These are phyloP conservation scores for Rhagium mordax DNA, from an alignment of 2,888 invertebrate genomes.

Conservation along the genomic window DNA sequence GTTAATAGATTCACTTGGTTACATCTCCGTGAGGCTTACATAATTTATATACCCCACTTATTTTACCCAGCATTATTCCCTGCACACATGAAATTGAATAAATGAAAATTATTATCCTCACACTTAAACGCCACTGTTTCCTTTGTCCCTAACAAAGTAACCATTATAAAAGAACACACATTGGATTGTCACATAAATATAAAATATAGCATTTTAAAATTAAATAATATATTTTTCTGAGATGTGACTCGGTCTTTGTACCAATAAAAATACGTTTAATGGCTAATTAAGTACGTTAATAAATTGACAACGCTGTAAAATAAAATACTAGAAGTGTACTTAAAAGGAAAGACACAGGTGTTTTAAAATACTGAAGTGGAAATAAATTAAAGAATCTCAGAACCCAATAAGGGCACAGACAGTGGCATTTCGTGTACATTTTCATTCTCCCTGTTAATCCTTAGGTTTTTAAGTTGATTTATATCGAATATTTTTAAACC, in stretches of 20 bases:
- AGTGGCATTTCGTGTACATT: background rate
- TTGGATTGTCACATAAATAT: constrained; percentile 10
- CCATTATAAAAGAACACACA: background rate
- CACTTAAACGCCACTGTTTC: background rate
- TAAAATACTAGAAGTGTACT: background rate
- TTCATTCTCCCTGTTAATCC: constrained; percentile 5
- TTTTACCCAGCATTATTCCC: background rate
- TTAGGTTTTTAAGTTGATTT: background rate
- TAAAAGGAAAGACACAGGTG: constrained; percentile 43
- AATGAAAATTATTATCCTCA: background rate
- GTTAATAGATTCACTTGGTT: no score
- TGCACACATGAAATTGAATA: background rate
- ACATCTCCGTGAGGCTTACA: no score
- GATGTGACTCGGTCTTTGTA: background rate
- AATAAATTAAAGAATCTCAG: constrained; percentile 50
- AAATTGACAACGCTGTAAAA: constrained; percentile 14
- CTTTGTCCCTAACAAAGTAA: constrained; percentile 6
- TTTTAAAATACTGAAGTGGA: constrained; percentile 43
- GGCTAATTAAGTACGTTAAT: constrained; percentile 25
- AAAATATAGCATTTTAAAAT: constrained; percentile 9
- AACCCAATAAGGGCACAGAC: background rate
- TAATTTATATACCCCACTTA: no score
- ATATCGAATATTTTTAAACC: background rate
- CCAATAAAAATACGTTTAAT: constrained; percentile 11
- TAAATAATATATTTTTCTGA: background rate